Evolutionary conservation across 2,797 vertebrate genomes (phyloP).

Genomic region (Gila robusta): DNA sequence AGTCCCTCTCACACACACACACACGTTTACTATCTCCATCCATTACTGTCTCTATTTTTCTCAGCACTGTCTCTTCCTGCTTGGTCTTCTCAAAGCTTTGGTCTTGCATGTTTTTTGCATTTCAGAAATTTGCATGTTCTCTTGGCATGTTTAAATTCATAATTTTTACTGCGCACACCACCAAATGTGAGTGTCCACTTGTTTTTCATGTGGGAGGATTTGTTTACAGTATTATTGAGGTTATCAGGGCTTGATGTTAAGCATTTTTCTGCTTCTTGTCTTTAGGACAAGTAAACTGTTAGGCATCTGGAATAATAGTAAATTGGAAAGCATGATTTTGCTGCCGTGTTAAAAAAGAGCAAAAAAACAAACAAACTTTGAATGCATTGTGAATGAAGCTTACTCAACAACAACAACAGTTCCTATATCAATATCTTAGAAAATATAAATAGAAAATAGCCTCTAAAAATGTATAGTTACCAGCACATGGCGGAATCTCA

Average conservation of each 20-base stretch:
- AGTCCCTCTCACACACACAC: constrained; percentile 21
- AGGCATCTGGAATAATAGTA: background rate
- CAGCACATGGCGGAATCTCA: background rate
- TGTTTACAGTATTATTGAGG: constrained; percentile 1
- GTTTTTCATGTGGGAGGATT: constrained; percentile 11
- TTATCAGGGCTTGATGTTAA: background rate
- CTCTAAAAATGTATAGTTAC: background rate
- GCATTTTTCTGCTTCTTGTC: background rate
- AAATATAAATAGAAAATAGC: background rate
- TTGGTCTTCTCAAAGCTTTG: background rate
- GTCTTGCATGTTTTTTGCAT: constrained; percentile 3
- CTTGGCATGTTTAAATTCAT: background rate
- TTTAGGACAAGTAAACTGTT: background rate
- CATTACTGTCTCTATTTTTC: constrained; percentile 9
- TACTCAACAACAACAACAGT: too few relatives aligned
- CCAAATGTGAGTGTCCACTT: background rate
- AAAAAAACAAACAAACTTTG: too few relatives aligned
- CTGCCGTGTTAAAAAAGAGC: background rate
- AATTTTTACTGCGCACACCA: background rate
- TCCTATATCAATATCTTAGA: background rate
- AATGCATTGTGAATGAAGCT: background rate
- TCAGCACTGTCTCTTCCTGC: background rate
- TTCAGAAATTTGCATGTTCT: constrained; percentile 24
- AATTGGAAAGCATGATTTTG: background rate
- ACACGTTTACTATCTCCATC: constrained; percentile 15